These are phyloP conservation scores for Phasianus colchicus DNA, from an alignment of 2,113 vertebrate genomes.

Conservation along the genomic window DNA sequence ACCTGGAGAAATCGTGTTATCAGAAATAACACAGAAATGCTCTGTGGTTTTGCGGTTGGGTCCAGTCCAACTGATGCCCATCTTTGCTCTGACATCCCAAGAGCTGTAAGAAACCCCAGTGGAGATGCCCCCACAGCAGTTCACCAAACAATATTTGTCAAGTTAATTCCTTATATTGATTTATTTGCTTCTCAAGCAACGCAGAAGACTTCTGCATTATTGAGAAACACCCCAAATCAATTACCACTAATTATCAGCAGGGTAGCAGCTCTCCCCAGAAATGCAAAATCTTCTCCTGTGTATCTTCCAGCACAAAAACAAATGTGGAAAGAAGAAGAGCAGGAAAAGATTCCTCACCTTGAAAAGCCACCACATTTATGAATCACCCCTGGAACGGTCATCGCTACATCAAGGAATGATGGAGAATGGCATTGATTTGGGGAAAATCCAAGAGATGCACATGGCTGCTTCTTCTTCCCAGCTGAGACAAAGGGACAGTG, in stretches of 20 bases:
- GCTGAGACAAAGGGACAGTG: fast-evolving
- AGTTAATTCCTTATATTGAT: not conserved
- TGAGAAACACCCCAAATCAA: fast-evolving
- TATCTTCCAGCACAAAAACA: not conserved
- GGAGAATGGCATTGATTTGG: not conserved
- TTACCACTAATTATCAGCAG: not conserved
- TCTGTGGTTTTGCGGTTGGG: not conserved
- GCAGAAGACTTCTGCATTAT: not conserved
- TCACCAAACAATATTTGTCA: not conserved
- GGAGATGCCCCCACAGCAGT: not conserved
- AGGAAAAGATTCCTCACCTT: not conserved
- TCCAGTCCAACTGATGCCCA: not conserved
- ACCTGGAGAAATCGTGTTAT: not conserved
- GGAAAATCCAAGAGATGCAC: not conserved
- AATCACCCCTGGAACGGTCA: fast-evolving
- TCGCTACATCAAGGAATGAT: not conserved
- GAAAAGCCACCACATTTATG: not conserved
- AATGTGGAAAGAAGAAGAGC: not conserved
- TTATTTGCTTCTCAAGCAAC: not conserved
- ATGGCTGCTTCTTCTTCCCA: not conserved
- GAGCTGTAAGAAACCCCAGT: not conserved
- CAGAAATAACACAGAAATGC: no score
- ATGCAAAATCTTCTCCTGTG: not conserved
- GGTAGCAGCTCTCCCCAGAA: not conserved
- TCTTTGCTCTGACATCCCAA: not conserved